Evolutionary conservation across 2,113 vertebrate genomes (phyloP).

Genomic region (Pardalotus punctatus): DNA sequence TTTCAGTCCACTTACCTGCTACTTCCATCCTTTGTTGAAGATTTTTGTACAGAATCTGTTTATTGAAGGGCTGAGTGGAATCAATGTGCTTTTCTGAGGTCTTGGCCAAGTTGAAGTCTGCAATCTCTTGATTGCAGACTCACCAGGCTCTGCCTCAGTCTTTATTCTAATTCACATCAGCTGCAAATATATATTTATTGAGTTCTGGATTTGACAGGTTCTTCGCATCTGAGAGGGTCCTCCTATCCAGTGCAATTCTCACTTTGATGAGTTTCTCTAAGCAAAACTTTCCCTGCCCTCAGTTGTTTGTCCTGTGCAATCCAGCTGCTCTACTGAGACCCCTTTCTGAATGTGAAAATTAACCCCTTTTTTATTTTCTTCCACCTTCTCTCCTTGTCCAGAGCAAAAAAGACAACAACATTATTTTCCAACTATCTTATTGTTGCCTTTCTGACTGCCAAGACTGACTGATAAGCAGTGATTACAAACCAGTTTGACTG

Average conservation of each 20-base stretch:
- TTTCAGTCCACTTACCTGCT: background rate
- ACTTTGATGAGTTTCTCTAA: background rate
- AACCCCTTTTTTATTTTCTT: background rate
- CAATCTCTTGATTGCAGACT: background rate
- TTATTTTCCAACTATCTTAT: background rate
- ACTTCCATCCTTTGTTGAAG: background rate
- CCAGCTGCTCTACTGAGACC: background rate
- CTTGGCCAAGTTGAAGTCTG: background rate
- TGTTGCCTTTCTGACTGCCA: background rate
- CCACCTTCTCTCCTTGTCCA: background rate
- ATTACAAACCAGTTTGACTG: background rate
- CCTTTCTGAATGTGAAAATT: background rate
- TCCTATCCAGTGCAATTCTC: background rate
- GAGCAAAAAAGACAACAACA: background rate
- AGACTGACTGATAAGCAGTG: background rate
- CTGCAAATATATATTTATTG: background rate
- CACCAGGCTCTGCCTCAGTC: background rate
- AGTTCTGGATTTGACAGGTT: background rate
- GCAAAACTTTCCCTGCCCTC: background rate
- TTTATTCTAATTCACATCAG: background rate
- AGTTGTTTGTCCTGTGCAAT: background rate
- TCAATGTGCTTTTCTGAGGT: background rate
- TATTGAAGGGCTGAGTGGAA: background rate
- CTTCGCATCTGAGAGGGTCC: background rate
- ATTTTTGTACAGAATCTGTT: background rate